A percentile compares a stretch with the other conserved stretches of the same genome.
These are phyloP conservation scores for Alethe diademata DNA, from an alignment of 2,113 vertebrate genomes.

Conservation along the genomic window DNA sequence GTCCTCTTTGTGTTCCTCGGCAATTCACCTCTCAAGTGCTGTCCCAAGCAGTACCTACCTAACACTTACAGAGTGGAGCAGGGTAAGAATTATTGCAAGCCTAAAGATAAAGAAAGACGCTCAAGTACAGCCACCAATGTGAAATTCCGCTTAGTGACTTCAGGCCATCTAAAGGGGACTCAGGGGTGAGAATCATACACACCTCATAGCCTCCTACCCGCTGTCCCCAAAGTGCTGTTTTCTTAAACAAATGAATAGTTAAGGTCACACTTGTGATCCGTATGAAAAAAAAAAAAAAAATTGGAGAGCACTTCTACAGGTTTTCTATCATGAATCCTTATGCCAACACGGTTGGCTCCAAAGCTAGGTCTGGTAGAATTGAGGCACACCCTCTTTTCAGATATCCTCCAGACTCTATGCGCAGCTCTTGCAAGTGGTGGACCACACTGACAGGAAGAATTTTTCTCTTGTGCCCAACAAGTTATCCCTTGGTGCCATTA, in stretches of 20 bases:
- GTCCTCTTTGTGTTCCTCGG: background rate
- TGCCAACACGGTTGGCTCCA: background rate
- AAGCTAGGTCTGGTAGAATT: background rate
- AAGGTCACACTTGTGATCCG: background rate
- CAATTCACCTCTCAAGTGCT: background rate
- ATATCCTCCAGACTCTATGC: background rate
- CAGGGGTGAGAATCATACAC: background rate
- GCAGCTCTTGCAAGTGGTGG: background rate
- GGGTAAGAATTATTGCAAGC: background rate
- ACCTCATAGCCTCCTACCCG: background rate
- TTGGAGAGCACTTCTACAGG: background rate
- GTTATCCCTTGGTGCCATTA: background rate
- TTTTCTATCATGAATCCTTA: background rate
- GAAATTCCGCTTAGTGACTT: background rate
- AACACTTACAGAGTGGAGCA: rapidly evolving
- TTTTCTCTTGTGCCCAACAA: background rate
- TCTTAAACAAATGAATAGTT: background rate
- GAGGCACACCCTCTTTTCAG: background rate
- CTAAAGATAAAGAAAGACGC: background rate
- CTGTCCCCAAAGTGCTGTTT: background rate
- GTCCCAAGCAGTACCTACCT: background rate
- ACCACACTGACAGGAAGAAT: rapidly evolving
- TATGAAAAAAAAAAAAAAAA: background rate
- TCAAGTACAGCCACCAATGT: background rate
- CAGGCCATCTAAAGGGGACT: background rate